phyloP scores from a whole-genome alignment of 2,113 vertebrate species.

The Melierax canorus region DNA sequence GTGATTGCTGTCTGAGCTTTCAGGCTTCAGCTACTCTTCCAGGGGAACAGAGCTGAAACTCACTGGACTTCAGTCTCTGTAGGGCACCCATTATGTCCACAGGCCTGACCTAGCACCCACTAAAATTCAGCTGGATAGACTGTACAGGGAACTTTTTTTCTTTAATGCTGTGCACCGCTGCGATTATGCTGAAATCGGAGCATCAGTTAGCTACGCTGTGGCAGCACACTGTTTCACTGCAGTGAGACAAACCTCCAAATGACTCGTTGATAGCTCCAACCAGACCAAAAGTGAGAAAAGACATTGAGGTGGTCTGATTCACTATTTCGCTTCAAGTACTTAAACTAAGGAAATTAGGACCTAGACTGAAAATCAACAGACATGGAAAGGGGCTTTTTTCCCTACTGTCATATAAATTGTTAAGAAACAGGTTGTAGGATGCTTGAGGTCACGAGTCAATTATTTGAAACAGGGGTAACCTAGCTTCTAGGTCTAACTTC shows the following conservation, averaged over 20 bases:
- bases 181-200: accelerated
- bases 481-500: neutral
- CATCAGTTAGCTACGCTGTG: neutral
- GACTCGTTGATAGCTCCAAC: neutral
- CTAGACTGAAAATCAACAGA: neutral
- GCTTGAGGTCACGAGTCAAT: neutral
- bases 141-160: neutral
- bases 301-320: neutral
- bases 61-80: neutral
- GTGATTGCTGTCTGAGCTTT: neutral
- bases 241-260: neutral
- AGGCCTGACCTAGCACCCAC: neutral
- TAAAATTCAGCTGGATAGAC: neutral
- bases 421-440: neutral
- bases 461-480: neutral
- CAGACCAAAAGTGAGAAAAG: neutral
- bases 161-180: neutral
- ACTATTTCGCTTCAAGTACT: neutral
- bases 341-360: neutral
- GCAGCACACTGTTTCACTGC: neutral
- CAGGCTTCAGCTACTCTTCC: neutral
- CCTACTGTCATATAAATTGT: neutral
- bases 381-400: neutral
- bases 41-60: neutral
- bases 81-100: neutral